A percentile compares a stretch with the other conserved stretches of the same genome.
These are phyloP conservation scores for Lutraria lutraria DNA, from an alignment of 2,888 invertebrate genomes.

Conservation along the genomic window DNA sequence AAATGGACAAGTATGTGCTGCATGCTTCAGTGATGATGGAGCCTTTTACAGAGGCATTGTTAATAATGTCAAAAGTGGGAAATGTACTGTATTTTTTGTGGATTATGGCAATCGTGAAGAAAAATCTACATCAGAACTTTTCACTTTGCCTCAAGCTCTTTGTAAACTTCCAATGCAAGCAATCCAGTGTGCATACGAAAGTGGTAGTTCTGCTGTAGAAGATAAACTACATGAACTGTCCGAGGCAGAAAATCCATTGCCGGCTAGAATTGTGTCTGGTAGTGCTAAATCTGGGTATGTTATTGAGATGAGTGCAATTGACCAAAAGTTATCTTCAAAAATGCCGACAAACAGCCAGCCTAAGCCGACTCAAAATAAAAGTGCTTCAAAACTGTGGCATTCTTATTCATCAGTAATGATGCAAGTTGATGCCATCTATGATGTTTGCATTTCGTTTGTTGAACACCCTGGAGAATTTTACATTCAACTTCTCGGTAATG, in stretches of 20 bases:
- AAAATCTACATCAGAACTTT: slow-evolving; percentile 68
- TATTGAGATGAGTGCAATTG: slow-evolving; percentile 67
- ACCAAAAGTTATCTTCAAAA: slow-evolving; percentile 46
- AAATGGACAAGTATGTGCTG: slow-evolving; percentile 69
- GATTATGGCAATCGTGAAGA: slow-evolving; percentile 77
- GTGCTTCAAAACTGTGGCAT: slow-evolving; percentile 48
- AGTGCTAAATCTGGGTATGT: slow-evolving; percentile 60
- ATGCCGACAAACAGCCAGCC: background rate
- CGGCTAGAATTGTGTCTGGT: slow-evolving; percentile 63
- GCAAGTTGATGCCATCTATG: slow-evolving; percentile 69
- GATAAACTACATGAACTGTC: slow-evolving; percentile 67
- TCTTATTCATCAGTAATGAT: slow-evolving; percentile 61
- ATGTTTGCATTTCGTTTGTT: slow-evolving; percentile 71
- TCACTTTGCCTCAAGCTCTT: slow-evolving; percentile 69
- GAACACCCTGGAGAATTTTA: slow-evolving; percentile 72
- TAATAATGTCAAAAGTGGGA: slow-evolving; percentile 63
- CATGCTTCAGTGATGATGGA: slow-evolving; percentile 77
- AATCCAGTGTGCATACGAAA: slow-evolving; percentile 70
- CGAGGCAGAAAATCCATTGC: slow-evolving; percentile 56
- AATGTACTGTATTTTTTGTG: slow-evolving; percentile 73
- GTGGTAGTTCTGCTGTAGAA: slow-evolving; percentile 61
- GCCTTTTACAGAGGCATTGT: slow-evolving; percentile 81
- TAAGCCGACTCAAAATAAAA: slow-evolving; percentile 2
- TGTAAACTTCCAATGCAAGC: slow-evolving; percentile 70
- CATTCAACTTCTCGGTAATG: slow-evolving; percentile 72